These are phyloP conservation scores for Dysdera silvatica DNA, from an alignment of 1,140 invertebrate genomes.

Conservation along the genomic window DNA sequence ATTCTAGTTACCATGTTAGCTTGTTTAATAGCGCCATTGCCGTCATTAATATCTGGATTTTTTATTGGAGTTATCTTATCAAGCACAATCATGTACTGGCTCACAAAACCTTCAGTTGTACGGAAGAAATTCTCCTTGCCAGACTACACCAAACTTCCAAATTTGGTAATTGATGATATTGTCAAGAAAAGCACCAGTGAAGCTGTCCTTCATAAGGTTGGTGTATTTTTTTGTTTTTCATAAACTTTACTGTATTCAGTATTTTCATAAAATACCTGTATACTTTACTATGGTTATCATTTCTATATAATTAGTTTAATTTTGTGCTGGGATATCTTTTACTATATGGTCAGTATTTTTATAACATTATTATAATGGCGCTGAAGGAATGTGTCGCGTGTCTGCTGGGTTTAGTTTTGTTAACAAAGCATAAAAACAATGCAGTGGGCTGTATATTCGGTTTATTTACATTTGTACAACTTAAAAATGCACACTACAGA, in stretches of 20 bases:
- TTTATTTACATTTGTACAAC: too few species aligned
- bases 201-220: constrained; percentile 18
- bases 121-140: constrained; percentile 13
- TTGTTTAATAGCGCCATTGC: constrained; percentile 10
- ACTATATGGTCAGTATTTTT: too few species aligned
- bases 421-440: too few species aligned
- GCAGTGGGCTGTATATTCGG: too few species aligned
- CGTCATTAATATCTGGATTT: constrained; percentile 22
- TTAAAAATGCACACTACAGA: too few species aligned
- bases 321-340: background rate
- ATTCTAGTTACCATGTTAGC: constrained; percentile 17
- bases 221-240: background rate
- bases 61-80: constrained; percentile 22
- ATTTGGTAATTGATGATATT: too few species aligned
- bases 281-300: background rate
- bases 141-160: constrained; percentile 1
- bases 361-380: too few species aligned
- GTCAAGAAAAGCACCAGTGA: too few species aligned
- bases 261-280: background rate
- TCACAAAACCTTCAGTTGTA: constrained; percentile 10
- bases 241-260: background rate
- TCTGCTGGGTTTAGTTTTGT: too few species aligned
- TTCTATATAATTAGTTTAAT: background rate
- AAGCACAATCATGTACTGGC: constrained; percentile 12
- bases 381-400: too few species aligned